phyloP scores from a whole-genome alignment of 2,888 invertebrate genomes.

The Xestoiulus laeticollis region DNA sequence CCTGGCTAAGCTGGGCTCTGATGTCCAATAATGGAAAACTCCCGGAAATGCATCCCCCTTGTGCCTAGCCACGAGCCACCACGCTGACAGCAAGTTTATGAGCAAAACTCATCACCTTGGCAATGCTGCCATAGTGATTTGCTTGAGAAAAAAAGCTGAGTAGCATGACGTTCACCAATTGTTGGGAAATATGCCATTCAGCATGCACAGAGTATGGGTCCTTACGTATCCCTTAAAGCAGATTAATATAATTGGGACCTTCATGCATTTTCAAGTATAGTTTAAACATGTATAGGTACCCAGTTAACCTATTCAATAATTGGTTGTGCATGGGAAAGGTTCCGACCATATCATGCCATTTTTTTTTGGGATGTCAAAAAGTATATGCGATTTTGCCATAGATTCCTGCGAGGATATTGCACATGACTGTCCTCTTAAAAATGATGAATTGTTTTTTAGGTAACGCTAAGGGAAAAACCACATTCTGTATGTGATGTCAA shows the following conservation, averaged over 20 bases:
- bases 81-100: neutral
- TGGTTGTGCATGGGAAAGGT: neutral
- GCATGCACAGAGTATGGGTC: neutral
- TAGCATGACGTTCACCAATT: neutral
- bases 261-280: neutral
- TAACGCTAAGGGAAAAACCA: neutral
- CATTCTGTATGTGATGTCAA: neutral
- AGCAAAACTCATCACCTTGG: neutral
- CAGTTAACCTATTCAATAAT: neutral
- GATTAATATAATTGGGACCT: neutral
- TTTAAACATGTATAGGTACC: neutral
- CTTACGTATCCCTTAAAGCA: neutral
- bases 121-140: neutral
- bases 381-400: neutral
- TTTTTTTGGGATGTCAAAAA: neutral
- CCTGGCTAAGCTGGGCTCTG: neutral
- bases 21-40: neutral
- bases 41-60: neutral
- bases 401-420: neutral
- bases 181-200: neutral
- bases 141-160: neutral
- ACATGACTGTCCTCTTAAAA: neutral
- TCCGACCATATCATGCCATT: neutral
- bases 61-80: neutral
- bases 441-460: neutral